phyloP scores from a whole-genome alignment of 2,888 invertebrate species.

The Callinectes sapidus region DNA sequence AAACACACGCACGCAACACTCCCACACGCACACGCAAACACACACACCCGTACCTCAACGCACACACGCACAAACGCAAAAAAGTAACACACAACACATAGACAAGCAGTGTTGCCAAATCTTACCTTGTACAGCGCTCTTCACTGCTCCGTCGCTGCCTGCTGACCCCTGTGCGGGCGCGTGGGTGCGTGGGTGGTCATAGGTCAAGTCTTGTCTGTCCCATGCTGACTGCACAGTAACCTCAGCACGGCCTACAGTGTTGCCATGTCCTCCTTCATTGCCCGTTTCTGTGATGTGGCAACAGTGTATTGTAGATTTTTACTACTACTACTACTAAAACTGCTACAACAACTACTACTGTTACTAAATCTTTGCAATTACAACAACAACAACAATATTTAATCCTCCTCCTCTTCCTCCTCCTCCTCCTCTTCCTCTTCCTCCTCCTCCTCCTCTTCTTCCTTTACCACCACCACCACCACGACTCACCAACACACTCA shows the following conservation, averaged over 20 bases:
- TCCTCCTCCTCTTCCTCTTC: background rate
- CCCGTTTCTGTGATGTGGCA: background rate
- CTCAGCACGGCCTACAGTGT: background rate
- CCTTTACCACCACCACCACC: background rate
- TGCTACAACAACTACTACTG: background rate
- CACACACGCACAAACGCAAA: too few relatives aligned
- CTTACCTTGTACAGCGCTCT: slow-evolving; percentile 44
- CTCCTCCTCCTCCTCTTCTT: background rate
- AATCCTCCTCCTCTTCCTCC: background rate
- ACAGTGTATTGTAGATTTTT: background rate
- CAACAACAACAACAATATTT: background rate
- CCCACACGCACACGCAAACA: too few relatives aligned
- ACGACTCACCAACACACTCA: slow-evolving; percentile 6
- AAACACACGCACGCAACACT: too few relatives aligned
- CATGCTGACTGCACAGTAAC: background rate
- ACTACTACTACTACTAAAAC: background rate
- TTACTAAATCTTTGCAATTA: background rate
- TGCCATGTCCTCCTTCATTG: background rate
- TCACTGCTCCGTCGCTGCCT: slow-evolving; percentile 10
- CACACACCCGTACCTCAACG: too few relatives aligned
- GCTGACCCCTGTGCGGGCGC: background rate
- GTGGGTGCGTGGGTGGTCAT: background rate
- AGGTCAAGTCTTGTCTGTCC: background rate
- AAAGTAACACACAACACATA: too few relatives aligned
- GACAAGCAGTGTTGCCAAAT: background rate